Evolutionary conservation across 2,113 vertebrate species (phyloP).

Genomic region (Centropus bengalensis): DNA sequence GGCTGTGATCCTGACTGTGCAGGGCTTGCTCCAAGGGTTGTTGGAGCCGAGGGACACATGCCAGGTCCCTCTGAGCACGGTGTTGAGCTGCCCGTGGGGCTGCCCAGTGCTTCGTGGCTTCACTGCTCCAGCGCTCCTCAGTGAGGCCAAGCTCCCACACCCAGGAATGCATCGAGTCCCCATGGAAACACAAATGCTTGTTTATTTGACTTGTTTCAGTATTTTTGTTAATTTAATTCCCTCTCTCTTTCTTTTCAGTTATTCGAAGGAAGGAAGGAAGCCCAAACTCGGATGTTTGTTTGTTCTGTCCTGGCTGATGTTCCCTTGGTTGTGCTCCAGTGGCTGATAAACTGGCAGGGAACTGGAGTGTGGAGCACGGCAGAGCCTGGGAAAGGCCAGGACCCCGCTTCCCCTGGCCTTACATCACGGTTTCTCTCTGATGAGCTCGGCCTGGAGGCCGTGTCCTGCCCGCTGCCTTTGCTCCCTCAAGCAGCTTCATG

Average conservation of each 20-base stretch:
- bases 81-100: accelerated
- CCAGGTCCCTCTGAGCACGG: accelerated
- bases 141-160: background rate
- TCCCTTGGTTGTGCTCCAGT: slow-evolving; percentile 57
- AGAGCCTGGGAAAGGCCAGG: slow-evolving; percentile 72
- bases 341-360: slow-evolving; percentile 59
- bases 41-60: accelerated
- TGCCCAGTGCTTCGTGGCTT: background rate
- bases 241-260: background rate
- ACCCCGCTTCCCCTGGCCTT: background rate
- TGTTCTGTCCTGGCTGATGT: slow-evolving; percentile 58
- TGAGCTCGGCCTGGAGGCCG: background rate
- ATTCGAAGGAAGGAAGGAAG: slow-evolving; percentile 60
- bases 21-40: accelerated
- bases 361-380: slow-evolving; percentile 3
- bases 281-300: slow-evolving; percentile 63
- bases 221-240: background rate
- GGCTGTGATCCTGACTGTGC: accelerated
- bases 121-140: background rate
- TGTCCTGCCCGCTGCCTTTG: background rate
- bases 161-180: background rate
- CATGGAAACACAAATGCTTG: slow-evolving; percentile 14
- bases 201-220: background rate
- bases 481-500: background rate
- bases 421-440: background rate